A percentile compares a stretch with the other conserved stretches of the same genome.
These are phyloP conservation scores for Marronus borbonicus DNA, from an alignment of 2,888 invertebrate genomes.

Conservation along the genomic window DNA sequence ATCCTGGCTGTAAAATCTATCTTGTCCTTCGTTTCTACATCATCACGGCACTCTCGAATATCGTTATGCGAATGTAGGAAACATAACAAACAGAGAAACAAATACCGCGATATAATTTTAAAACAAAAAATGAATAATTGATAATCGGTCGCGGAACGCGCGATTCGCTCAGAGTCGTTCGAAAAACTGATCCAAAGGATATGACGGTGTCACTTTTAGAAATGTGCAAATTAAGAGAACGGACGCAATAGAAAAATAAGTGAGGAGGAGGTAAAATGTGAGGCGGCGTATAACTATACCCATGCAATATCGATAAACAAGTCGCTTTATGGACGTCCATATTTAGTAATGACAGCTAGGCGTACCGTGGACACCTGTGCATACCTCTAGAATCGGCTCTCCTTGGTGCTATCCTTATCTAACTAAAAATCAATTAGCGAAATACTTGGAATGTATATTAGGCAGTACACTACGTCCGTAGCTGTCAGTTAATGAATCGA, in stretches of 20 bases:
- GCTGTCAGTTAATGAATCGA: background rate
- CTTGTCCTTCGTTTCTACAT: background rate
- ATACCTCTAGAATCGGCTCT: conserved; percentile 3
- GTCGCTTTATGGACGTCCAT: conserved; percentile 34
- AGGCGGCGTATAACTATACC: conserved; percentile 13
- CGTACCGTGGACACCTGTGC: conserved; percentile 43
- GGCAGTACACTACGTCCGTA: background rate
- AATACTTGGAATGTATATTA: conserved; percentile 12
- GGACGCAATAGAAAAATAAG: conserved; percentile 38
- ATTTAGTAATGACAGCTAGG: conserved; percentile 45
- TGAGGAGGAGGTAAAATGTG: conserved; percentile 32
- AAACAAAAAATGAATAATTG: conserved; percentile 1
- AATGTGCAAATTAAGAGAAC: conserved; percentile 49
- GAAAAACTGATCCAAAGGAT: conserved; percentile 53
- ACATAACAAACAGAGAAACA: conserved; percentile 48
- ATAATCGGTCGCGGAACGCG: conserved; percentile 16
- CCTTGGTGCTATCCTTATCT: conserved; percentile 18
- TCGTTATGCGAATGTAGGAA: conserved; percentile 36
- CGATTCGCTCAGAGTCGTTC: conserved; percentile 50
- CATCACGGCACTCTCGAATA: conserved; percentile 15
- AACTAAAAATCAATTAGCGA: conserved; percentile 39
- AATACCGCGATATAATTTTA: conserved; percentile 7
- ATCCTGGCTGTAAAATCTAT: background rate
- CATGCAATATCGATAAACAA: conserved; percentile 43
- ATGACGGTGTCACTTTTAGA: conserved; percentile 34